Base-by-base conservation (phyloP, 2,797 vertebrate genomes). In the Enteromius unitaeniatus region DNA sequence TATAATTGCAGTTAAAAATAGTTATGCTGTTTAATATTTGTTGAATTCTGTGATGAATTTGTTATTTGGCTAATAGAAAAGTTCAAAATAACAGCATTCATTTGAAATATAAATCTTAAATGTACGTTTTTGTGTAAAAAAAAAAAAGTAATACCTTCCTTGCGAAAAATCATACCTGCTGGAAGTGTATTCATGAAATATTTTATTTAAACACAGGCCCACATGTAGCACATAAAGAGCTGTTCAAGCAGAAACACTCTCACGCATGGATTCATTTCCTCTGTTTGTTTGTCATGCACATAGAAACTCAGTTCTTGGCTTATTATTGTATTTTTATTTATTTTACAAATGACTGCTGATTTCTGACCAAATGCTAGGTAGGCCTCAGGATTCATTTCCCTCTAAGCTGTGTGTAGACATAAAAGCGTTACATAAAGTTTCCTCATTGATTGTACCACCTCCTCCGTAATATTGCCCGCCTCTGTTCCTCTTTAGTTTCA, bases 401-500 rank as follows among this genome's bases (percentile, higher is more conserved):
- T n/a, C 28, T 34, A 55, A 37, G 55, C 21, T 40, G 73, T 55
- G 26, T 75, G 40, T 55, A 23, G 51, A 40, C 49, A 15, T 23
- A 13, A 75, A 58, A 23, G 21, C 14, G 11, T 17, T 72, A 17
- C 17, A 72, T 31, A 13, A 53, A 73, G 3, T 2, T 11, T 15
- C 15, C 31, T 51, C 26, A 21, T 28, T 31, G 28, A 34, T 28
- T 21, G 5, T 13, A 51, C 51, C 21, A 9, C 47, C 47, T 74
- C 47, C 70, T 74, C 17, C 19, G 28, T 55, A 40, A 40, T 58
- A 58, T 58, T 76, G 21, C 51, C 31, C 51, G 4, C 73, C 21
- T 76, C 21, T 23, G 73, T 76, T 76, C 51, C 51, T 58, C 73
- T 75, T 75, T 55, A 37, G 51, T 37, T 75, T 75, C 21, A 40